Base-by-base conservation (phyloP, 2,888 invertebrate species). In the Nysson spinosus region DNA sequence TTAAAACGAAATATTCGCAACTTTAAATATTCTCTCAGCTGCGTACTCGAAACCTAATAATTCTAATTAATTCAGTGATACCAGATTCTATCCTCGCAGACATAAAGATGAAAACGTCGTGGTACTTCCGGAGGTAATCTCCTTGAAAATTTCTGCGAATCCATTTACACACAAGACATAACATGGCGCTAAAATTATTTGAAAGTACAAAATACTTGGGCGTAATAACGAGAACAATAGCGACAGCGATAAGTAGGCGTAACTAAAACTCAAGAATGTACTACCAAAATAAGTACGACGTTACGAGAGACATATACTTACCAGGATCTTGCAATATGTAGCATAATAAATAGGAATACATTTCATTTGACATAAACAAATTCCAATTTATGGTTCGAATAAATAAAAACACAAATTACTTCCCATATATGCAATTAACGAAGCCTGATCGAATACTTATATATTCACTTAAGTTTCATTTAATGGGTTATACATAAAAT, bases 211-310 rank as follows among this genome's bases (percentile, higher is more conserved):
- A 54, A 24, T 39, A 51, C 40, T 30, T 44, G 42, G 11, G 32
- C 19, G 47, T 47, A 51, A 51, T 39, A 54, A 60, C 28, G 26
- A 19, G 47, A 42, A 68, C 20, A 47, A 52, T 46, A 49, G 58
- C 35, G 40, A 58, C 54, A 30, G 43, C 66, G 34, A 51, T 55
- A 68, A 68, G 65, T 68, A 60, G 55, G 43, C 12, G 43, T 20
- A 56, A 60, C 47, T 55, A 50, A 46, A 55, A 55, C 34, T 42
- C 9, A 37, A 47, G 22, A 11, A 47, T 46, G 43, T 46, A 51
- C 32, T 42, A 40, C 37, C 46, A 9, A 43, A 47, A 22, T 47
- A 32, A 17, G 30, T 56, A 30, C 51, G 40, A 17, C 28, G 24
- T 9, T 22, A 46, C 55, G 54, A 34, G 22, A 12, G 26, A 63